Evolutionary conservation across 2,888 invertebrate species (phyloP).

Genomic region (Tupiocoris notatus): DNA sequence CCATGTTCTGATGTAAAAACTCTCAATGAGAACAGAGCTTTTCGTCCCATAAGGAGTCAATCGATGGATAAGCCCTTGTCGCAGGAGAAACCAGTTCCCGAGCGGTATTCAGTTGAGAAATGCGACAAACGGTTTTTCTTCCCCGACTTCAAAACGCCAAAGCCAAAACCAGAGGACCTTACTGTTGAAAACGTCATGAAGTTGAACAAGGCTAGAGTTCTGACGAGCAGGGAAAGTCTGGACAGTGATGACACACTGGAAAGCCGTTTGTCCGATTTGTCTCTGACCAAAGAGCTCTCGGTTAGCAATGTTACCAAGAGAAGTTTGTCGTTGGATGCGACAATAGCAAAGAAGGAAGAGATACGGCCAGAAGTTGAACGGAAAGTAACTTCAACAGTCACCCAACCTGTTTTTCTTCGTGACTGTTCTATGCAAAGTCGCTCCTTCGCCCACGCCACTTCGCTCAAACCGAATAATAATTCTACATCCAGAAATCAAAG

Average conservation of each 20-base stretch:
- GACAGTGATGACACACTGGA: slow-evolving; percentile 26
- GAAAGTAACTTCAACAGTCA: neutral
- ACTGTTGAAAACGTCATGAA: slow-evolving; percentile 18
- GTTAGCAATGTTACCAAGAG: slow-evolving; percentile 4
- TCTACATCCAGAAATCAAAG: too few relatives aligned
- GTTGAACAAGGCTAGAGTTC: neutral
- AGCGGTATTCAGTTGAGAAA: neutral
- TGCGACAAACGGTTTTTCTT: slow-evolving; percentile 4
- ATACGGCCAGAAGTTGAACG: neutral
- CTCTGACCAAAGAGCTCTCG: neutral
- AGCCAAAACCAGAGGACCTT: neutral
- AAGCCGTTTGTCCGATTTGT: slow-evolving; percentile 22
- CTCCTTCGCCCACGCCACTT: too few relatives aligned
- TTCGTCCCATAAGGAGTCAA: slow-evolving; percentile 6
- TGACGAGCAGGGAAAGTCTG: slow-evolving; percentile 2
- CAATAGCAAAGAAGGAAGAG: neutral
- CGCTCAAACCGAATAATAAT: neutral
- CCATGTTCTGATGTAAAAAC: neutral
- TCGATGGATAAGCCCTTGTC: slow-evolving; percentile 5
- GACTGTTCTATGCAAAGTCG: neutral
- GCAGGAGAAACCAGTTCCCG: neutral
- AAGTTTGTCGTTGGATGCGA: slow-evolving; percentile 9
- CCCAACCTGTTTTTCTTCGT: too few relatives aligned
- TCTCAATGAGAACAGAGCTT: neutral
- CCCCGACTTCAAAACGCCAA: slow-evolving; percentile 1